A percentile compares a stretch with the other conserved stretches of the same genome.
phyloP scores from a whole-genome alignment of 1,140 invertebrate species.

The Polypedilum pembai region DNA sequence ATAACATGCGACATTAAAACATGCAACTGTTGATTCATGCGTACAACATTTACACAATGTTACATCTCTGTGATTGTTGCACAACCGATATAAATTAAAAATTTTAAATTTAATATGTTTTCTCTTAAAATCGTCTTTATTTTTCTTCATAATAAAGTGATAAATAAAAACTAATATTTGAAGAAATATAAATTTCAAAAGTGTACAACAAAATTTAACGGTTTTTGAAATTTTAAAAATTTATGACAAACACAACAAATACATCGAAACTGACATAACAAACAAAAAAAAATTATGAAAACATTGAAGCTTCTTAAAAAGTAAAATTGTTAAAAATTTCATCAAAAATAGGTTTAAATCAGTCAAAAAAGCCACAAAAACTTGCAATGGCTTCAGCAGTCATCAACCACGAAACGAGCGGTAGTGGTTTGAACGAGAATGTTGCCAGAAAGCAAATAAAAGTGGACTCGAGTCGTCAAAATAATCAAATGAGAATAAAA shows the following conservation, averaged over 20 bases:
- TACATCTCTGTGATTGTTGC: too few species aligned
- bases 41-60: too few species aligned
- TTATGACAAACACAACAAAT: neutral
- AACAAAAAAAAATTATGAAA: slow-evolving; percentile 1
- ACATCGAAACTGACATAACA: neutral
- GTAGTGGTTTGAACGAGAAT: neutral
- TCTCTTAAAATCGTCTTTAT: too few species aligned
- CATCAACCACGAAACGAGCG: neutral
- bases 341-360: neutral
- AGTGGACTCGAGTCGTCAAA: slow-evolving; percentile 10
- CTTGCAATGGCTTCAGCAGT: neutral
- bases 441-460: slow-evolving; percentile 11
- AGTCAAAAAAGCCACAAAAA: slow-evolving; percentile 9
- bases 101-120: too few species aligned
- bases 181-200: neutral
- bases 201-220: neutral
- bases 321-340: neutral
- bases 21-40: neutral
- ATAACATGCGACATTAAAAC: neutral
- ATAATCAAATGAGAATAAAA: slow-evolving; percentile 3
- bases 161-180: too few species aligned
- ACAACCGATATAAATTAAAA: too few species aligned
- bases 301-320: neutral
- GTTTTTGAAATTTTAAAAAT: neutral
- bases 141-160: too few species aligned